These are phyloP conservation scores for Lota lota DNA, from an alignment of 2,113 vertebrate genomes.

Conservation along the genomic window DNA sequence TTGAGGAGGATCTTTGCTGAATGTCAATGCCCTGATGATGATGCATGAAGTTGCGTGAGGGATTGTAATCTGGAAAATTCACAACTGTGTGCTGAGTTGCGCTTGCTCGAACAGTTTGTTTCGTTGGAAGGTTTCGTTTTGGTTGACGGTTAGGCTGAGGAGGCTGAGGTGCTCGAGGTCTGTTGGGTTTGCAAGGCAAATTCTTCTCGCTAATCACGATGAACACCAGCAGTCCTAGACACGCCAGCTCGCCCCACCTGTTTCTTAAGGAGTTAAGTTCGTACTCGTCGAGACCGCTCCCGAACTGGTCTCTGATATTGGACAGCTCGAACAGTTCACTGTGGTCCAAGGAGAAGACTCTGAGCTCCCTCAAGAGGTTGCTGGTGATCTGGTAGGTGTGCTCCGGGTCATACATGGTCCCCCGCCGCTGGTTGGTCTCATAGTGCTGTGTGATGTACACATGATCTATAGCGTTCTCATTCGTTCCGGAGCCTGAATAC, in stretches of 20 bases:
- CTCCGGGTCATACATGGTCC: constrained; percentile 42
- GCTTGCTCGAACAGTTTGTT: neutral
- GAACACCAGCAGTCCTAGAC: constrained; percentile 50
- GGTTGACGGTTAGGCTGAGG: neutral
- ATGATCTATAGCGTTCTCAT: constrained; percentile 27
- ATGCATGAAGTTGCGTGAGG: too few species aligned
- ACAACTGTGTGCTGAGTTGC: too few species aligned
- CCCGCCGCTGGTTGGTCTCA: constrained; percentile 3
- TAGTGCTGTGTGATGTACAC: constrained; percentile 64
- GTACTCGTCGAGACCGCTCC: constrained; percentile 17
- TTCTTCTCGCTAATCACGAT: constrained; percentile 47
- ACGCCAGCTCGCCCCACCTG: constrained; percentile 41
- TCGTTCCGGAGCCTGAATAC: constrained; percentile 45
- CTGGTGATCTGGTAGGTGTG: constrained; percentile 49
- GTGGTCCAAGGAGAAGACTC: constrained; percentile 33
- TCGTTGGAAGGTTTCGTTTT: neutral
- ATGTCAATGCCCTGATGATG: too few species aligned
- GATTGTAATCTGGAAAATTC: too few species aligned
- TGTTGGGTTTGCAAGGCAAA: neutral
- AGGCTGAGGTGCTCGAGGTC: neutral
- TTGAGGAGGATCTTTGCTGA: neutral
- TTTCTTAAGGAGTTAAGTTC: constrained; percentile 29
- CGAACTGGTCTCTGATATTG: constrained; percentile 32
- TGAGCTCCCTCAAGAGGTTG: constrained; percentile 44
- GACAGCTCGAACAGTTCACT: neutral